Evolutionary conservation across 2,113 vertebrate genomes (phyloP).

Genomic region (Percina caprodes): DNA sequence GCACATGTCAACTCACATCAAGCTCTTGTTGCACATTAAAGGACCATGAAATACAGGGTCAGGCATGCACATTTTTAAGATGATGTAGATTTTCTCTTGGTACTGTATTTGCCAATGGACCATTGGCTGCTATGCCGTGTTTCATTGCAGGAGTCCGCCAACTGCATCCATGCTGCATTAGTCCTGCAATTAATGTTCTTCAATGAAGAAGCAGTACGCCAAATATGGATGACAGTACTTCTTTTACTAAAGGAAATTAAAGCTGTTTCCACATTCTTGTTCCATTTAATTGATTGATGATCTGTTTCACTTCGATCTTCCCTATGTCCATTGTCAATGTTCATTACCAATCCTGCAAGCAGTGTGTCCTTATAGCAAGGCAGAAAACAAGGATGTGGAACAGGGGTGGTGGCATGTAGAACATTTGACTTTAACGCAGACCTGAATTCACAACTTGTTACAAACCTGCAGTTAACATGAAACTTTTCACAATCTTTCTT

Average conservation of each 20-base stretch:
- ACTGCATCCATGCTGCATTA: background rate
- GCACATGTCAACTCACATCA: constrained; percentile 33
- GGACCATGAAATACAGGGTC: background rate
- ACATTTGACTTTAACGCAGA: background rate
- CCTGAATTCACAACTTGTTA: background rate
- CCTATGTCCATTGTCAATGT: background rate
- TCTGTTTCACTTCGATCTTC: background rate
- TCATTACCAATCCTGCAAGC: background rate
- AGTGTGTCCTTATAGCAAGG: background rate
- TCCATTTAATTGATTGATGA: background rate
- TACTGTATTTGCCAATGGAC: background rate
- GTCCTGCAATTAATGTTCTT: background rate
- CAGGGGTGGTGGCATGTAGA: background rate
- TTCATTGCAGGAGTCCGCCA: background rate
- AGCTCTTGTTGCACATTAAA: constrained; percentile 9
- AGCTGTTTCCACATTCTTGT: background rate
- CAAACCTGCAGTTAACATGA: background rate
- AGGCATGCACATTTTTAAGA: background rate
- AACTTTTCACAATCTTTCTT: background rate
- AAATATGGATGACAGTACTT: background rate
- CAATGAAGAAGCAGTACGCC: background rate
- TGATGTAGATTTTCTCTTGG: background rate
- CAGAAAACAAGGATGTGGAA: background rate
- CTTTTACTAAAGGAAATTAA: background rate
- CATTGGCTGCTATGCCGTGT: background rate